Evolutionary conservation across 2,888 invertebrate genomes (phyloP).

Genomic region (Mesorhabditis spiculigera): DNA sequence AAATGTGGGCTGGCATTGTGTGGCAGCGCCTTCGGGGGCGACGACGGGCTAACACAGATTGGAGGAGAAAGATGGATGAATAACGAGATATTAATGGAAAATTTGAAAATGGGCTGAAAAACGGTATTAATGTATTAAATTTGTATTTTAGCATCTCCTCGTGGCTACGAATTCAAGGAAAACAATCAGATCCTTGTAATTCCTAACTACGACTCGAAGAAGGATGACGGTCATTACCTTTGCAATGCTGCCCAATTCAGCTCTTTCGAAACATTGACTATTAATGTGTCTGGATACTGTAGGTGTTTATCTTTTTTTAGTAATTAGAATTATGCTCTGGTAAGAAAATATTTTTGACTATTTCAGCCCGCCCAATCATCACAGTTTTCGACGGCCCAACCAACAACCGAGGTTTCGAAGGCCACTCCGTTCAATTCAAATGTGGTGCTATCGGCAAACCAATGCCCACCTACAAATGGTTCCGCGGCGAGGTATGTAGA

Average conservation of each 20-base stretch:
- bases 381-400: constrained; percentile 43
- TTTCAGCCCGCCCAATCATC: constrained; percentile 39
- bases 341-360: background rate
- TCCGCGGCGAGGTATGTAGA: constrained; percentile 18
- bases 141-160: constrained; percentile 27
- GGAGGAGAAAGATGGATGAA: no score
- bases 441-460: constrained; percentile 48
- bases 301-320: constrained; percentile 14
- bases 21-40: no score
- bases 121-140: background rate
- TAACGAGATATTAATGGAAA: no score
- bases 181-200: constrained; percentile 39
- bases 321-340: background rate
- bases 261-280: constrained; percentile 36
- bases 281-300: constrained; percentile 44
- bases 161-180: constrained; percentile 44
- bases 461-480: constrained; percentile 47
- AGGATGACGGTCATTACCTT: constrained; percentile 44
- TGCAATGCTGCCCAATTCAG: constrained; percentile 47
- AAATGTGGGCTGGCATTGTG: background rate
- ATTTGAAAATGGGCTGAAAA: no score
- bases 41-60: no score
- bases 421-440: constrained; percentile 38
- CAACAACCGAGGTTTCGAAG: constrained; percentile 37
- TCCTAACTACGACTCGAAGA: constrained; percentile 35